Evolutionary conservation across 2,888 invertebrate species (phyloP), one percentile per base, ranked within the genome.

Genomic region (Rutpela maculata): DNA sequence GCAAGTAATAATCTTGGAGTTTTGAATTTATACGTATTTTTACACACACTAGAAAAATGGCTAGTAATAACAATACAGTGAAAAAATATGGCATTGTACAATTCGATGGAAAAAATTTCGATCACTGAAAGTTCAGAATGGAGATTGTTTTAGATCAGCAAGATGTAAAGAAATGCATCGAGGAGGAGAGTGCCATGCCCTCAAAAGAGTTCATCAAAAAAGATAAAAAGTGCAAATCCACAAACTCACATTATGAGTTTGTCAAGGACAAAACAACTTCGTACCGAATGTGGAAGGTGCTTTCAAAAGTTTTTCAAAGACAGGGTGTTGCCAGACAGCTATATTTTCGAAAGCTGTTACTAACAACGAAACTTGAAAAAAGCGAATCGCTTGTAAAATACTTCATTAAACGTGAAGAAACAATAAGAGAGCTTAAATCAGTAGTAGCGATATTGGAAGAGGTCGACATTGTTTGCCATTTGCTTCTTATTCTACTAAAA

Each of bases 51-150:
- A 9, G 31, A 31, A 31, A 31, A 4, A 31, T 31, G 31, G 31
- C 55, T 7, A n/a, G 55, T n/a, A n/a, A n/a, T n/a, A 55, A 55
- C n/a, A 55, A 55, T 12, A n/a, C n/a, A n/a, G 15, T 55, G 12
- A 12, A 55, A n/a, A 55, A 55, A n/a, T 55, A 55, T 11, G 55
- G n/a, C n/a, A n/a, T 55, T n/a, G 15, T 55, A 4, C 55, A 55
- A 12, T 55, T 55, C n/a, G 55, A 55, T 11, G 55, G 55, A n/a
- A 55, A 55, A 55, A 55, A 55, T n/a, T 55, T 55, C 12, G 55
- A 55, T 55, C 55, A 55, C 12, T 55, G 55, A 12, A 55, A 7
- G n/a, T 55, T 55, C 55, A 12, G 55, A 12, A 55, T 55, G 12
- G n/a, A 55, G n/a, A 55, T 55, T 55, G 12, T 55, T n/a, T 12